A percentile compares a stretch with the other conserved stretches of the same genome.
phyloP scores from a whole-genome alignment of 2,113 vertebrate genomes.

The Lepus europaeus region DNA sequence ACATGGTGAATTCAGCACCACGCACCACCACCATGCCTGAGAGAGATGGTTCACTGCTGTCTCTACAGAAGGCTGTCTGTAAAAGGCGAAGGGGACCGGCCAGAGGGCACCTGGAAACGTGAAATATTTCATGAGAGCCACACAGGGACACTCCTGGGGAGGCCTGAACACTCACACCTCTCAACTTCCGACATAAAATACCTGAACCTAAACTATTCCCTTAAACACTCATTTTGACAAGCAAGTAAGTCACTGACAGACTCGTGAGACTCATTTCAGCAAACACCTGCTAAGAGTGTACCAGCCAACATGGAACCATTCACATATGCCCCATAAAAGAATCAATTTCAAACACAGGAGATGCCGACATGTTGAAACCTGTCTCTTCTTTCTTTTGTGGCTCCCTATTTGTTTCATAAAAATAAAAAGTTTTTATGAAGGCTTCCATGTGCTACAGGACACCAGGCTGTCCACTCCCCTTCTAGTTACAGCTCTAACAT shows the following conservation, averaged over 20 bases:
- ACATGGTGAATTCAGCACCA: background rate
- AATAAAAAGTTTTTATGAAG: background rate
- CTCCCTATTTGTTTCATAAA: background rate
- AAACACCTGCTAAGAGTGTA: background rate
- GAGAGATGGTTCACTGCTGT: background rate
- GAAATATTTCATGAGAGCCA: background rate
- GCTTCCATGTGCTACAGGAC: background rate
- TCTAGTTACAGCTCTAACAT: background rate
- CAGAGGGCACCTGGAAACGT: background rate
- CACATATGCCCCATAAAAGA: background rate
- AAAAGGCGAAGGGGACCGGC: background rate
- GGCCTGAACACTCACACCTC: background rate
- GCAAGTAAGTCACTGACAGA: background rate
- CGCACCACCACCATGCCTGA: background rate
- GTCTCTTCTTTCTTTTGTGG: background rate
- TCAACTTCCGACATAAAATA: background rate
- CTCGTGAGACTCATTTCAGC: background rate
- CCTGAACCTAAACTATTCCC: background rate
- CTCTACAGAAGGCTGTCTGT: background rate
- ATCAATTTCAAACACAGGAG: background rate
- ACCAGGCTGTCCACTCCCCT: background rate
- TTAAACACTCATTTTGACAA: background rate
- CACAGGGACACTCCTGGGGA: background rate
- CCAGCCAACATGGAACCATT: background rate
- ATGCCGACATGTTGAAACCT: background rate